Evolutionary conservation across 1,140 invertebrate genomes (phyloP).

Genomic region (Drosophila tristis): DNA sequence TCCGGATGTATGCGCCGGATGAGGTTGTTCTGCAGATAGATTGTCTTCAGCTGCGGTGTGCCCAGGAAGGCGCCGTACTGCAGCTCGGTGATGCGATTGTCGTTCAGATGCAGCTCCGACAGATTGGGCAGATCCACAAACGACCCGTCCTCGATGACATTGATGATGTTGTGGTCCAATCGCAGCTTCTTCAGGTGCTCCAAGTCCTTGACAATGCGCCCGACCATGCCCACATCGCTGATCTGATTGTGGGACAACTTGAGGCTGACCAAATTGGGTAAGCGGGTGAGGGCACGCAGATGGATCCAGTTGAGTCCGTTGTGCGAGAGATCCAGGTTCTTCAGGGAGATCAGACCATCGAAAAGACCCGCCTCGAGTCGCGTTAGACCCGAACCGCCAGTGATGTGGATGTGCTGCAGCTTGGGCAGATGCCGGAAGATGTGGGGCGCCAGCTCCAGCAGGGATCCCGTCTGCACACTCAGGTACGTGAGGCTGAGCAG

Average conservation of each 20-base stretch:
- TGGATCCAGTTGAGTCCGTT: conserved; percentile 93
- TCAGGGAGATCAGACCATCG: conserved; percentile 89
- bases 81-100: conserved; percentile 90
- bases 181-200: conserved; percentile 88
- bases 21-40: conserved; percentile 92
- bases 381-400: conserved; percentile 88
- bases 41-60: conserved; percentile 88
- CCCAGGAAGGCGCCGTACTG: conserved; percentile 91
- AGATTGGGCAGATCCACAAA: conserved; percentile 92
- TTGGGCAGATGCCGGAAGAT: conserved; percentile 90
- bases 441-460: conserved; percentile 89
- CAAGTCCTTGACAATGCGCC: conserved; percentile 90
- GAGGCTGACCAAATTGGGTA: conserved; percentile 90
- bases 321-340: conserved; percentile 90
- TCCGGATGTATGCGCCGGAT: conserved; percentile 92
- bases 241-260: conserved; percentile 90
- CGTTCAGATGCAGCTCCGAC: conserved; percentile 88
- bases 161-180: conserved; percentile 89
- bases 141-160: conserved; percentile 89
- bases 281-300: conserved; percentile 88
- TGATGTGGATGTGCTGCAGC: conserved; percentile 90
- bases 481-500: conserved; percentile 88
- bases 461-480: conserved; percentile 88
- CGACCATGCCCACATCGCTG: conserved; percentile 90
- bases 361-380: conserved; percentile 90